Percentiles rank a stretch among this genome's conserved stretches.
phyloP scores from a whole-genome alignment of 2,797 vertebrate genomes.

The Telmatherina bonti region DNA sequence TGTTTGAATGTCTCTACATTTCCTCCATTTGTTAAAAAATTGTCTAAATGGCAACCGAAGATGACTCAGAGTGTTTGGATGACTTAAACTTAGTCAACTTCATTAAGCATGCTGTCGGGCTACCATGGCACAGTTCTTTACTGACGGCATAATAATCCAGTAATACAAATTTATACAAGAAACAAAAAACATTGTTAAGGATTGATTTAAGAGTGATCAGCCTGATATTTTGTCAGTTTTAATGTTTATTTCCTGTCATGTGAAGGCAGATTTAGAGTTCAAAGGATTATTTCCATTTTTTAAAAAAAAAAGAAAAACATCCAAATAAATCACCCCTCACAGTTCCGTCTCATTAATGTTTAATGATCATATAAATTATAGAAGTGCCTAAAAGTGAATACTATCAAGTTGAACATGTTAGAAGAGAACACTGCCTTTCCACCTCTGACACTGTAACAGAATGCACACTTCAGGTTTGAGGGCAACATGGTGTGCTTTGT shows the following conservation, averaged over 20 bases:
- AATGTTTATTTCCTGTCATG: not conserved
- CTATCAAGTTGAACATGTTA: constrained; percentile 23
- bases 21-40: not conserved
- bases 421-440: constrained; percentile 17
- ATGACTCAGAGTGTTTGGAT: not conserved
- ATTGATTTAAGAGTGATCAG: not conserved
- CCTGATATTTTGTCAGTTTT: not conserved
- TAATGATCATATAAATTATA: not conserved
- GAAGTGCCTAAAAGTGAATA: constrained; percentile 32
- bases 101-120: not conserved
- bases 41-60: constrained; percentile 22
- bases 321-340: not conserved
- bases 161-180: too few relatives aligned
- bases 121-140: not conserved
- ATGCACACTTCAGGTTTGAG: constrained; percentile 56
- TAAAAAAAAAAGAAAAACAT: not conserved
- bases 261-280: not conserved
- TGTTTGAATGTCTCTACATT: constrained; percentile 31
- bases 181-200: not conserved
- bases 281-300: not conserved
- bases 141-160: not conserved
- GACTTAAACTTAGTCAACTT: not conserved
- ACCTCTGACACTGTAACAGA: constrained; percentile 33
- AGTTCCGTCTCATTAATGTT: not conserved
- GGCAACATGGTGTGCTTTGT: constrained; percentile 53